Conservation (phyloP, 2,113 vertebrate genomes). For the Nipponia nippon region DNA sequence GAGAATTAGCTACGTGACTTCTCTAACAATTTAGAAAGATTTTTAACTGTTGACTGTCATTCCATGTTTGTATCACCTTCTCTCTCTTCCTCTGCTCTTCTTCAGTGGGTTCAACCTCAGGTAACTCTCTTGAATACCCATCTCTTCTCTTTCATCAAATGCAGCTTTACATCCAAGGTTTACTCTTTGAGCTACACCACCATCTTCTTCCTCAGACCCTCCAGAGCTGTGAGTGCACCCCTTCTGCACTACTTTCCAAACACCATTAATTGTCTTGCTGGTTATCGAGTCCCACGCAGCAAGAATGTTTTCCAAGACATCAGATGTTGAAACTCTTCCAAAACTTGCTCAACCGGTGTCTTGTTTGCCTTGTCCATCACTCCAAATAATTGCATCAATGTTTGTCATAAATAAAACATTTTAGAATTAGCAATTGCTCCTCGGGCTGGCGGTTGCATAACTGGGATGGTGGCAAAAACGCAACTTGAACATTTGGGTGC, state of each 20-base stretch:
- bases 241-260: background rate
- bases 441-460: background rate
- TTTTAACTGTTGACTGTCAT: background rate
- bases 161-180: background rate
- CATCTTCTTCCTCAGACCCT: background rate
- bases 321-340: background rate
- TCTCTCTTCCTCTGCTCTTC: background rate
- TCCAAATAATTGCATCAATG: background rate
- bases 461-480: background rate
- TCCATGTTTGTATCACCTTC: background rate
- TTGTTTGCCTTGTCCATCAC: background rate
- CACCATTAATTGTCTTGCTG: background rate
- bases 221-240: rapidly evolving
- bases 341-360: background rate
- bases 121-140: background rate
- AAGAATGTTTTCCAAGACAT: background rate
- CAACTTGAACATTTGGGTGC: background rate
- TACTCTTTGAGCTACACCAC: background rate
- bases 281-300: background rate
- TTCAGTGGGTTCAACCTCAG: background rate
- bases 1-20: background rate
- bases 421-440: background rate
- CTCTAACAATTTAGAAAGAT: background rate
- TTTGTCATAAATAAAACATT: background rate
- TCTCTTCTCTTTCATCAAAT: background rate